Percentiles rank a stretch among this genome's conserved stretches.
Conservation (phyloP, 2,113 vertebrate species). For the Lepidothrix coronata region DNA sequence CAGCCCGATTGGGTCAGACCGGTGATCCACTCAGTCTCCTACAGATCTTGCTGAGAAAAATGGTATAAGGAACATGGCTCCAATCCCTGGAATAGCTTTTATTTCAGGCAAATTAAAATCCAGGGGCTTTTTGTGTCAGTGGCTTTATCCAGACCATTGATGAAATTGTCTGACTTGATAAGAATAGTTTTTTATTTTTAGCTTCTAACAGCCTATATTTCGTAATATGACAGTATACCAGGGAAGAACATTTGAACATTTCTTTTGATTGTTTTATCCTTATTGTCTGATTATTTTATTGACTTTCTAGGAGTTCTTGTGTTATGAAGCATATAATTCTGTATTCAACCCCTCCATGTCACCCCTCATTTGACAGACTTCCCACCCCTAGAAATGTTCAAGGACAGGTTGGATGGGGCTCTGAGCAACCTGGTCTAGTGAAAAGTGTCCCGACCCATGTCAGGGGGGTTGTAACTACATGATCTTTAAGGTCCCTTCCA, state of each 20-base stretch:
- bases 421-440: background rate
- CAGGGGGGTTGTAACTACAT: background rate
- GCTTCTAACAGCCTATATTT: background rate
- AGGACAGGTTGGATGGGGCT: background rate
- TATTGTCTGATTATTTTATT: background rate
- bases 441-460: background rate
- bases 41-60: background rate
- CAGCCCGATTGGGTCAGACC: background rate
- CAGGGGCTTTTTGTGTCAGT: background rate
- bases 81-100: background rate
- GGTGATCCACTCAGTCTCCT: background rate
- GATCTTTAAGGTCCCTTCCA: background rate
- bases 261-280: background rate
- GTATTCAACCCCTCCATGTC: background rate
- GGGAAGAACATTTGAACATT: background rate
- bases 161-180: background rate
- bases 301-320: background rate
- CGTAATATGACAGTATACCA: background rate
- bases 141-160: background rate
- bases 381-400: background rate
- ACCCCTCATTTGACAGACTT: background rate
- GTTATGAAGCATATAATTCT: background rate
- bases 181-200: background rate
- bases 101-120: background rate
- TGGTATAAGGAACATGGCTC: background rate